Percentiles rank a stretch among this genome's conserved stretches.
Evolutionary conservation across 2,113 vertebrate species (phyloP).

Genomic region (Rissa tridactyla): DNA sequence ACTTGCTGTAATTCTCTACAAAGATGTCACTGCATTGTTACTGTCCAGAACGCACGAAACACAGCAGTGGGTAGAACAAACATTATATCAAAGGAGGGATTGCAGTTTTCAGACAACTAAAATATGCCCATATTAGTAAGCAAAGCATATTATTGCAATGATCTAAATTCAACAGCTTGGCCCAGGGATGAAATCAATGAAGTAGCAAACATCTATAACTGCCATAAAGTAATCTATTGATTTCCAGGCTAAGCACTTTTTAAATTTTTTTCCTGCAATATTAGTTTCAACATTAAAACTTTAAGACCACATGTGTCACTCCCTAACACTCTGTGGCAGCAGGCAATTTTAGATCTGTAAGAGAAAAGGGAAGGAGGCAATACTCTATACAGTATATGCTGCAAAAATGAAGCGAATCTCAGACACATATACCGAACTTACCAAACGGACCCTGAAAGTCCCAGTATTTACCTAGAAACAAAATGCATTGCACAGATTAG

Average conservation of each 20-base stretch:
- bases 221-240: neutral
- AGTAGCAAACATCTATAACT: neutral
- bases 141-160: neutral
- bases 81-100: neutral
- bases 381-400: neutral
- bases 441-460: neutral
- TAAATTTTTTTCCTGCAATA: neutral
- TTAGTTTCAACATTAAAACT: neutral
- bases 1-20: neutral
- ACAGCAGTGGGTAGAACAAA: neutral
- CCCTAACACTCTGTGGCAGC: neutral
- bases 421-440: neutral
- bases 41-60: neutral
- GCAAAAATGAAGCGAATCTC: neutral
- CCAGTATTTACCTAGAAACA: conserved; percentile 24
- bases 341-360: neutral
- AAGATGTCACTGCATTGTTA: neutral
- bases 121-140: neutral
- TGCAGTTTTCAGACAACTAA: neutral
- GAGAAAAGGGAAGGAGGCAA: neutral
- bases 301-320: neutral
- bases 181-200: neutral
- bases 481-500: neutral
- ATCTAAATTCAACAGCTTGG: neutral
- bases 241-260: neutral